Evolutionary conservation across 2,797 vertebrate genomes (phyloP), one percentile per base, ranked within the genome.

Genomic region (Trachurus trachurus): DNA sequence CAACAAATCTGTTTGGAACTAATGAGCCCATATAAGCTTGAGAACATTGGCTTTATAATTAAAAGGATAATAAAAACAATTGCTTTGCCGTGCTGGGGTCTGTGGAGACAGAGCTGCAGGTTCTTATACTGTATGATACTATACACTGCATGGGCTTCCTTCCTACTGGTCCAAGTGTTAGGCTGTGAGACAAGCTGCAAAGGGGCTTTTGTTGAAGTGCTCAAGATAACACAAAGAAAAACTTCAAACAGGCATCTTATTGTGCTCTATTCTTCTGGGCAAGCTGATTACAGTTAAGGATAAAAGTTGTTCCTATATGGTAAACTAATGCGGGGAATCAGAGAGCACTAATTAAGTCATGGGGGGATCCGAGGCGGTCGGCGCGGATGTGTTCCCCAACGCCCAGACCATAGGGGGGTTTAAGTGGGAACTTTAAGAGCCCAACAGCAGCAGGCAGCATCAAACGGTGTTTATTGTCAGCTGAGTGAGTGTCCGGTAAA

Each of bases 271-370:
- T 94, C 94, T 94, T 94, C 90, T 94, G 93, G 91, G 93, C 89
- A 86, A 88, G 90, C 94, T 93, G 94, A 94, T 94, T 93, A 94
- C 91, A 88, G 91, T 91, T 90, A 89, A 89, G 91, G 89, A 93
- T 93, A 93, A 94, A 94, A 95, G 93, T 94, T 93, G 92, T 94
- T 93, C 88, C 91, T 92, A 85, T 92, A 89, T 90, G 89, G 88
- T 94, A 94, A 94, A 95, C 94, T 93, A 93, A 94, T 94, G 92
- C 78, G 73, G 87, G 71, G 91, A 94, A 94, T 93, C 89, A 93
- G 88, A 93, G 89, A 86, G 91, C 90, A 61, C 94, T 95, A 94
- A 95, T 95, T 93, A 94, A 94, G 94, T 92, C 94, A 94, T 93
- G 88, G 81, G 94, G 94, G 94, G 94, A 93, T 85, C 86, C 76